Percentiles rank a stretch among this genome's conserved stretches.
phyloP scores from a whole-genome alignment of 2,888 invertebrate species.

The Leistus spinibarbis region DNA sequence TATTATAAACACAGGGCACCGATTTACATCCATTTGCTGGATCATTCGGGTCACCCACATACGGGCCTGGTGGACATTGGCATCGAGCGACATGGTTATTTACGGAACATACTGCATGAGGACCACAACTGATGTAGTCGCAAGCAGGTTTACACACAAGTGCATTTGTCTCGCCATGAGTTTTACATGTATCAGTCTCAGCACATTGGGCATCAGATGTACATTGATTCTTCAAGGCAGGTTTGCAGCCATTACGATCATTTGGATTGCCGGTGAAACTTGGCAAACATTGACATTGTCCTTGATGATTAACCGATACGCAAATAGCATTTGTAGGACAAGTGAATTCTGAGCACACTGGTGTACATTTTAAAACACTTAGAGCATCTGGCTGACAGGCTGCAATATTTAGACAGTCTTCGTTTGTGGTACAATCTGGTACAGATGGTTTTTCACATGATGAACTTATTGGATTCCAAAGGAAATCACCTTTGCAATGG shows the following conservation, averaged over 20 bases:
- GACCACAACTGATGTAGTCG: conserved; percentile 77
- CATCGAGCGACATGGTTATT: conserved; percentile 90
- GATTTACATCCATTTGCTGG: conserved; percentile 73
- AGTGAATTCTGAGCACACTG: conserved; percentile 79
- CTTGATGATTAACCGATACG: conserved; percentile 72
- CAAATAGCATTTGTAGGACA: conserved; percentile 86
- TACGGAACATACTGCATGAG: conserved; percentile 84
- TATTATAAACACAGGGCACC: conserved; percentile 86
- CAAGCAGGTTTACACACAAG: conserved; percentile 80
- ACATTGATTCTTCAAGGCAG: conserved; percentile 75
- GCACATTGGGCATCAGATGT: conserved; percentile 79
- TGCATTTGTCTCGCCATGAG: conserved; percentile 61
- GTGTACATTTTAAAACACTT: conserved; percentile 81
- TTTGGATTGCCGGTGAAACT: conserved; percentile 90
- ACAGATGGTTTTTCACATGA: conserved; percentile 85
- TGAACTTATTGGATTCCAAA: conserved; percentile 84
- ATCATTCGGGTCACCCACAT: conserved; percentile 85
- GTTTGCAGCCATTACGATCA: conserved; percentile 84
- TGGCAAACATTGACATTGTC: conserved; percentile 80
- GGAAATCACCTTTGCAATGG: conserved; percentile 76
- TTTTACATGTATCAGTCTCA: conserved; percentile 80
- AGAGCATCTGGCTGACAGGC: conserved; percentile 84
- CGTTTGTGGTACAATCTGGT: conserved; percentile 76
- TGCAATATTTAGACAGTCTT: conserved; percentile 72
- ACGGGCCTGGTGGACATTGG: conserved; percentile 87